These are phyloP conservation scores for Hydrocynus forskahlii DNA, from an alignment of 2,797 vertebrate genomes.

Conservation along the genomic window DNA sequence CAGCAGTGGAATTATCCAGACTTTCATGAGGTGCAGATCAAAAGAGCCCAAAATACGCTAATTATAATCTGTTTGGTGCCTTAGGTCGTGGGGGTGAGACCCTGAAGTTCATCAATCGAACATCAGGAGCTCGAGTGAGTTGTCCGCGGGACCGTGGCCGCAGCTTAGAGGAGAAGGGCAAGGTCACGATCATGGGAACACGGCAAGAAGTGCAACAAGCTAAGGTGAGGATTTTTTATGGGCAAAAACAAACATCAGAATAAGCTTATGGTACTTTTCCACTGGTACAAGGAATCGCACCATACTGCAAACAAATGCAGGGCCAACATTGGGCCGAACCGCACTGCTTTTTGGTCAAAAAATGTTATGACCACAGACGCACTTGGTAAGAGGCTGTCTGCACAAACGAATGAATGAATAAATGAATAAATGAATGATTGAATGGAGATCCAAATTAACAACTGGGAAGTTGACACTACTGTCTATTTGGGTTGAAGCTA, in stretches of 20 bases:
- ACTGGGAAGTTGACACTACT: too few relatives aligned
- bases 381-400: too few relatives aligned
- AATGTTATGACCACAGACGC: too few relatives aligned
- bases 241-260: neutral
- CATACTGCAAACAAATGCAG: too few relatives aligned
- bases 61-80: neutral
- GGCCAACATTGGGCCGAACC: too few relatives aligned
- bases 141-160: conserved; percentile 73
- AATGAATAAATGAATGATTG: too few relatives aligned
- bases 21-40: neutral
- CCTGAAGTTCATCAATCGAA: conserved; percentile 82
- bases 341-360: too few relatives aligned
- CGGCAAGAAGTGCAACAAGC: conserved; percentile 82
- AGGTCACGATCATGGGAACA: conserved; percentile 82
- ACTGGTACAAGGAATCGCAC: too few relatives aligned
- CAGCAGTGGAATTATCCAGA: neutral
- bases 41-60: neutral
- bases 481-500: too few relatives aligned
- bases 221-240: conserved; percentile 74
- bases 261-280: too few relatives aligned
- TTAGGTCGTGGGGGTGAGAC: conserved; percentile 88
- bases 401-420: too few relatives aligned
- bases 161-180: conserved; percentile 64
- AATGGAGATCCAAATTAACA: too few relatives aligned
- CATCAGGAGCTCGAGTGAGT: conserved; percentile 83